Conservation (phyloP, 2,797 vertebrate species). For the Limnodromus scolopaceus region DNA sequence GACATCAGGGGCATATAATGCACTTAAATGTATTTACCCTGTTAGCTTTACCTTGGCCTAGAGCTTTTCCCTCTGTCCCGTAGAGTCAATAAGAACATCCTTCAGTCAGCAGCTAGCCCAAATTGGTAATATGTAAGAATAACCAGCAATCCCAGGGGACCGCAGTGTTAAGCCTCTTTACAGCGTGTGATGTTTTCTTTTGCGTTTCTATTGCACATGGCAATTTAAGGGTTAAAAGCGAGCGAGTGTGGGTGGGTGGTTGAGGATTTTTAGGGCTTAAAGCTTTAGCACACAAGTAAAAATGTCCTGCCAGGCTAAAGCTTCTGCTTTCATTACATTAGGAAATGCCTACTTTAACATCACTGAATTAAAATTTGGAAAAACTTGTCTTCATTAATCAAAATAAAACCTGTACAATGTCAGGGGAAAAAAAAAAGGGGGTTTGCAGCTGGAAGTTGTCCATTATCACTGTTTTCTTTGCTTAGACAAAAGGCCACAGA, state of each 20-base stretch:
- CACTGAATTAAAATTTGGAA: not conserved
- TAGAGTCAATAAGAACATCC: not conserved
- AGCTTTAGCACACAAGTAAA: not conserved
- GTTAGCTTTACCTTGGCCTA: not conserved
- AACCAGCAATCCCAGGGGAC: not conserved
- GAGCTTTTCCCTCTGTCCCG: not conserved
- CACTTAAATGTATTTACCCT: not conserved
- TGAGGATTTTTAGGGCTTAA: slow-evolving; percentile 37
- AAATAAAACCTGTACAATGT: slow-evolving; percentile 67
- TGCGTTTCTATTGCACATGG: not conserved
- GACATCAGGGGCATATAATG: not conserved
- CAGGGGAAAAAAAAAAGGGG: not conserved
- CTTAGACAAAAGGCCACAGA: slow-evolving; percentile 71
- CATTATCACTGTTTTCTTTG: slow-evolving; percentile 75
- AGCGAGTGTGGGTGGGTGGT: not conserved
- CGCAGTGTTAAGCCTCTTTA: slow-evolving; percentile 3
- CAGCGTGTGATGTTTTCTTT: not conserved
- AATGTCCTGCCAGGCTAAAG: slow-evolving; percentile 18
- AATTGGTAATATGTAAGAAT: not conserved
- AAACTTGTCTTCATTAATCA: slow-evolving; percentile 65
- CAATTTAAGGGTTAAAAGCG: slow-evolving; percentile 14
- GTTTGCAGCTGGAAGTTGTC: slow-evolving; percentile 75
- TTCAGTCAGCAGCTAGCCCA: fast-evolving
- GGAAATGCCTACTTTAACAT: slow-evolving; percentile 2
- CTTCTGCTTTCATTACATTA: slow-evolving; percentile 22